A percentile compares a stretch with the other conserved stretches of the same genome.
These are phyloP conservation scores for Masticophis lateralis DNA, from an alignment of 2,797 vertebrate genomes.

Conservation along the genomic window DNA sequence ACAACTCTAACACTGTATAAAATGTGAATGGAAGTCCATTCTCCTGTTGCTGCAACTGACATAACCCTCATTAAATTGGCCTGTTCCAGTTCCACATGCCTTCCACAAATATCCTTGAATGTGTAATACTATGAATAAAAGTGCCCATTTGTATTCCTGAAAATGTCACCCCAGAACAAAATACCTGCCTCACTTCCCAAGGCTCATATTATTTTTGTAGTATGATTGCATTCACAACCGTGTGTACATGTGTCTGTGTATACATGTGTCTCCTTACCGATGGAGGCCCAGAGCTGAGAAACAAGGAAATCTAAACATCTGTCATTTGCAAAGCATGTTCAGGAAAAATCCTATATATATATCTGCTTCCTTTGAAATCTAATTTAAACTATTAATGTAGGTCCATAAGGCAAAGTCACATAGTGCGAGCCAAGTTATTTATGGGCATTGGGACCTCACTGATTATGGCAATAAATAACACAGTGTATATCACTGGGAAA, in stretches of 20 bases:
- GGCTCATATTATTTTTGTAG: not conserved
- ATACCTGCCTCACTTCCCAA: not conserved
- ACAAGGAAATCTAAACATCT: conserved; percentile 49
- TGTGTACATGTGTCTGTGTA: not conserved
- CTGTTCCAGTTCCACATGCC: not conserved
- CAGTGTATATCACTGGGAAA: conserved; percentile 38
- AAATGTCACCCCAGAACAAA: not conserved
- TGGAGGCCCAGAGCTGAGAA: conserved; percentile 19
- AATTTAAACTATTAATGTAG: conserved; percentile 55
- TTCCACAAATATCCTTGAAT: conserved; percentile 3
- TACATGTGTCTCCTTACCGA: not conserved
- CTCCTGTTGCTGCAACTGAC: not conserved
- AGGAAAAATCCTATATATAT: conserved; percentile 13
- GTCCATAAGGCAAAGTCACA: conserved; percentile 48
- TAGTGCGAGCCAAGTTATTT: conserved; percentile 51
- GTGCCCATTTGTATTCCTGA: conserved; percentile 7
- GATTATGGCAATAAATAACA: conserved; percentile 60
- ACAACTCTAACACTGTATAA: not conserved
- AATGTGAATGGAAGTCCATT: not conserved
- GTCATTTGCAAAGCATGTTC: conserved; percentile 1
- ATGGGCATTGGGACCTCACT: conserved; percentile 40
- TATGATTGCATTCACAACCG: not conserved
- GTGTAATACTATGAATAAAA: not conserved
- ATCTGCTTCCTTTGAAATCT: conserved; percentile 34
- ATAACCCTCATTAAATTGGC: not conserved